Evolutionary conservation across 2,888 invertebrate genomes (phyloP), one percentile per base, ranked within the genome.

Genomic region (Scaeva pyrastri): DNA sequence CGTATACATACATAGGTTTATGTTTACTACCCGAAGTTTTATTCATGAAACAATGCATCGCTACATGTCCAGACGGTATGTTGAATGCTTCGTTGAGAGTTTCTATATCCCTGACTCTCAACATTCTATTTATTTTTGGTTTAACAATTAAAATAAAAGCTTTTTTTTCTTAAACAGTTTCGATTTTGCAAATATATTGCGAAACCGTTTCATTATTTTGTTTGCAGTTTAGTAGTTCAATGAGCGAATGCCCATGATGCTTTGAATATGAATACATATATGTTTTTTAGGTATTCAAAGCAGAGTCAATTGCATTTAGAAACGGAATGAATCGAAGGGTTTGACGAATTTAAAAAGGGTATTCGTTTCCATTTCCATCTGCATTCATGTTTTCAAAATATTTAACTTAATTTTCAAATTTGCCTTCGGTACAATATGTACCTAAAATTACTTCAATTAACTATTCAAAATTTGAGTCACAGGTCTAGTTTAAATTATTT

Each of bases 301-400:
- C 43, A n/a, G 43, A 43, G n/a, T 43, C 43, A 43, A 43, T 43
- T 43, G 43, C 43, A 43, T 43, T 43, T 14, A 43, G 43, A n/a
- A 43, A 43, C 14, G 43, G 14, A n/a, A 43, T 43, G n/a, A 43
- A 43, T 43, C 43, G n/a, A n/a, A 43, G 12, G 14, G 12, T 43
- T 43, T 43, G n/a, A 43, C 14, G 43, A 43, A 43, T 43, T 43
- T 43, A 12, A 43, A 43, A 43, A 43, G 43, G 2, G 43, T 43
- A 43, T 10, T 43, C 1, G 14, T 4, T 43, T 4, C 12, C 8
- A 41, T 41, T 41, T 8, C 8, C 41, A 41, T 8, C 41, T 43
- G 14, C 43, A 43, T 43, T 14, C 5, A 43, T 43, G 12, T 43
- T 41, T 11, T 41, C 41, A 41, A 41, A 5, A 14, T 14, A n/a